Evolutionary conservation across 2,113 vertebrate genomes (phyloP), one percentile per base, ranked within the genome.

Genomic region (Strix aluco): DNA sequence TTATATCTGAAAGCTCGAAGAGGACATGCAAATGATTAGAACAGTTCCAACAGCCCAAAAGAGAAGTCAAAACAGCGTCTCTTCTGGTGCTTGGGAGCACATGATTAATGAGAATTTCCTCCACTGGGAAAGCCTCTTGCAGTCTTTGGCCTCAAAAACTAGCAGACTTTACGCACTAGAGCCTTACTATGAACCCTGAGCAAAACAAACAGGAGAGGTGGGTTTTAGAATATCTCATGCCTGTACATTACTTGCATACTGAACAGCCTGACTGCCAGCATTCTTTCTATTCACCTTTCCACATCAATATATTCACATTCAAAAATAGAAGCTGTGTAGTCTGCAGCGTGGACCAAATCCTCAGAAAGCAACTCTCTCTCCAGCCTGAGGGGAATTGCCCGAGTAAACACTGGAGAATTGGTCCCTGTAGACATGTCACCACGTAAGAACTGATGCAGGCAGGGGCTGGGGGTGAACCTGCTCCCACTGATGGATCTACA

Each of bases 21-120:
- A 94, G 32, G 84, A 95, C 67, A 88, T 25, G 71, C 74, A 95
- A 91, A 70, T 57, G 20, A 95, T 94, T 87, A 97, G 62, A 95
- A 87, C 23, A 73, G 30, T 90, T 96, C 75, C 89, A 96, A 81
- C 46, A 71, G 72, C 67, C 52, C 55, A 59, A 71, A 86, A 27
- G 67, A 81, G 47, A 97, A 95, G 78, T 91, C 89, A 95, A 94
- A 97, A 93, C 89, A 96, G 70, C 13, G 1, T 94, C 86, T 92
- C 78, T 94, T 58, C 89, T 93, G 59, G 30, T 94, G 63, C 74
- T 92, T 59, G 55, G 42, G 71, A 96, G 59, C 51, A 67, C 71
- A 74, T 93, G 95, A 97, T 96, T 96, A 93, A 97, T 83, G 89
- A 94, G 78, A 62, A 79, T 66, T 90, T 88, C 84, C 85, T 93